Conservation (phyloP, 1,140 invertebrate genomes). For the Vanessa tameamea region DNA sequence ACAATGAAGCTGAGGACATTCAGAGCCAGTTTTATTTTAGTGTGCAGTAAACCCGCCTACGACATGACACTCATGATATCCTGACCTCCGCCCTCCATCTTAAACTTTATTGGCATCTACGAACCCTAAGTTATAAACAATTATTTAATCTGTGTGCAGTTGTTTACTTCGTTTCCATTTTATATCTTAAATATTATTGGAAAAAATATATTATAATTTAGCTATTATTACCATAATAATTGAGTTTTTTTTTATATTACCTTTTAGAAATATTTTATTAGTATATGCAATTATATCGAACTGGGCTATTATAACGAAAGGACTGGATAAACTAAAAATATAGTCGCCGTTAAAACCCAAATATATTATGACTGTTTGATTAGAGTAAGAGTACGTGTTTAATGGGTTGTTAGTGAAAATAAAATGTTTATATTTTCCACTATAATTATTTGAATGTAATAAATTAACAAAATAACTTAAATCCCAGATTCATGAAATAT, state of each 20-base stretch:
- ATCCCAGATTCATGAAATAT: too few species aligned
- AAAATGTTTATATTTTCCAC: too few species aligned
- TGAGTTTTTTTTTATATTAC: background rate
- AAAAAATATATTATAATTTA: background rate
- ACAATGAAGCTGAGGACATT: slow-evolving; percentile 65
- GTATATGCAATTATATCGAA: too few species aligned
- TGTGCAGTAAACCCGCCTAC: slow-evolving; percentile 73
- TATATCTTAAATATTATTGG: background rate
- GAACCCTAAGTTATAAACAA: slow-evolving; percentile 27
- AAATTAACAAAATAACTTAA: too few species aligned
- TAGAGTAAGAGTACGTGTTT: too few species aligned
- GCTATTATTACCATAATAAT: background rate
- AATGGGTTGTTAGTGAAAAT: too few species aligned
- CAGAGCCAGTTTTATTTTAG: slow-evolving; percentile 64
- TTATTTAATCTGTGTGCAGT: slow-evolving; percentile 26
- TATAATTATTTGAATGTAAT: too few species aligned
- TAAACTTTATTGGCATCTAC: slow-evolving; percentile 38
- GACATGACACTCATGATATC: slow-evolving; percentile 66
- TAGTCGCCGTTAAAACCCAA: too few species aligned
- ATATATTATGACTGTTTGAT: too few species aligned
- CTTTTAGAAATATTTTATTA: too few species aligned
- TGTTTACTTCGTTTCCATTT: background rate
- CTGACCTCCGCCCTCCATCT: slow-evolving; percentile 68
- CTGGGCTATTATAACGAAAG: too few species aligned
- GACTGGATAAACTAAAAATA: too few species aligned